Percentiles rank a stretch among this genome's conserved stretches.
These are phyloP conservation scores for Ochotona princeps DNA, from an alignment of 2,113 vertebrate genomes.

Conservation along the genomic window DNA sequence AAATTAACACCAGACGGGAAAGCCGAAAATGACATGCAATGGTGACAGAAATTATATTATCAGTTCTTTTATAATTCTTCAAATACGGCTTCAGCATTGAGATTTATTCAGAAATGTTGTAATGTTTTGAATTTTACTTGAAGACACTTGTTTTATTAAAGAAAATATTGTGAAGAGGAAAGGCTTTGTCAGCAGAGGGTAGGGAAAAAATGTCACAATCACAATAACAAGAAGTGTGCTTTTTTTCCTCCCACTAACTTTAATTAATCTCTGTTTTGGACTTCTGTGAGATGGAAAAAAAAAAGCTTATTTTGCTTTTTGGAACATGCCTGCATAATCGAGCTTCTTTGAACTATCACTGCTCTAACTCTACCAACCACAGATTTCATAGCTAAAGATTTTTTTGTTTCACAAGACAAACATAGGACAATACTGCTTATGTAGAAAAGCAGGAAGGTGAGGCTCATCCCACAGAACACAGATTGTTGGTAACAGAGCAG, in stretches of 20 bases:
- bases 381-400: conserved; percentile 41
- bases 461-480: neutral
- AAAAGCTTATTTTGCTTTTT: conserved; percentile 63
- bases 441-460: neutral
- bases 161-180: neutral
- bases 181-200: neutral
- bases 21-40: conserved; percentile 21
- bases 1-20: conserved; percentile 40
- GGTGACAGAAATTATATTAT: conserved; percentile 30
- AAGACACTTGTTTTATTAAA: conserved; percentile 60
- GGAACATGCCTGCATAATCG: conserved; percentile 6
- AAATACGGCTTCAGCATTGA: neutral
- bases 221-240: neutral
- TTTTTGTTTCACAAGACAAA: conserved; percentile 66
- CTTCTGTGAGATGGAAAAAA: conserved; percentile 39
- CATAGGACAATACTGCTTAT: neutral
- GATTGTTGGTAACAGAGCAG: neutral
- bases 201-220: neutral
- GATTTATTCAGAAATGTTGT: conserved; percentile 32
- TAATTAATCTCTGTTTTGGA: conserved; percentile 65
- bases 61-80: neutral
- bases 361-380: conserved; percentile 54
- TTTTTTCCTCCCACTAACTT: conserved; percentile 35
- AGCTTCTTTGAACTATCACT: conserved; percentile 58
- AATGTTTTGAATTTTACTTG: conserved; percentile 46